These are phyloP conservation scores for Hypselothyrea guttata DNA, from an alignment of 2,888 invertebrate genomes.

Conservation along the genomic window DNA sequence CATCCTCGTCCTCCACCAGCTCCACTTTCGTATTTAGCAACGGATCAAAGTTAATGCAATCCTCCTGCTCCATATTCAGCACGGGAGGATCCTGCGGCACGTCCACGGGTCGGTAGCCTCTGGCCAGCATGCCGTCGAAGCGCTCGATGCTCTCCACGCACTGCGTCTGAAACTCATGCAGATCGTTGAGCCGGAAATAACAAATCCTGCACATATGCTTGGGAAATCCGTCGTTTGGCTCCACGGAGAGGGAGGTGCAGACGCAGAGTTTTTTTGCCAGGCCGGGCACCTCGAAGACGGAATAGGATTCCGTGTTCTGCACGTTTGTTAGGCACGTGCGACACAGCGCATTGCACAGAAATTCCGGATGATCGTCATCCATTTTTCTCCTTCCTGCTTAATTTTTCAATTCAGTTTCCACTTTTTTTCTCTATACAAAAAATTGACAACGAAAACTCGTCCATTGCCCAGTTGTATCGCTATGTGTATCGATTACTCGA, in stretches of 20 bases:
- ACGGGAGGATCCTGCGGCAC: conserved; percentile 28
- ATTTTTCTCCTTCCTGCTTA: too few species aligned
- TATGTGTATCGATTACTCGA: conserved; percentile 3
- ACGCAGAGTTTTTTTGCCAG: conserved; percentile 75
- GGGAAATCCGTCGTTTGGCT: conserved; percentile 78
- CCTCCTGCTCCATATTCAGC: conserved; percentile 63
- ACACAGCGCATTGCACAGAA: conserved; percentile 65
- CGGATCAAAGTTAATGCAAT: conserved; percentile 72
- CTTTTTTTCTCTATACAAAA: conserved; percentile 12
- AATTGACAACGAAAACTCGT: too few species aligned
- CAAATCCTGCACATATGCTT: conserved; percentile 72
- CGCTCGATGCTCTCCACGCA: conserved; percentile 73
- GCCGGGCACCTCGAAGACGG: conserved; percentile 72
- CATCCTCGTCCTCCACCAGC: conserved; percentile 76
- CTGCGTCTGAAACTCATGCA: conserved; percentile 75
- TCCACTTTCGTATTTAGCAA: conserved; percentile 75
- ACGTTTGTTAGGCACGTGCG: conserved; percentile 76
- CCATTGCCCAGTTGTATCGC: not conserved
- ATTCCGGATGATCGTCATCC: conserved; percentile 34
- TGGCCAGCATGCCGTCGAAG: conserved; percentile 65
- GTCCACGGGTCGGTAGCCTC: conserved; percentile 13
- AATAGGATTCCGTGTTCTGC: conserved; percentile 51
- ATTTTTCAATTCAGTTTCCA: too few species aligned
- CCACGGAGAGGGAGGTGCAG: conserved; percentile 76
- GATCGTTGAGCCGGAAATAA: conserved; percentile 69